Base-by-base conservation (phyloP, 2,797 vertebrate genomes). In the Melanotaenia maccullochi region DNA sequence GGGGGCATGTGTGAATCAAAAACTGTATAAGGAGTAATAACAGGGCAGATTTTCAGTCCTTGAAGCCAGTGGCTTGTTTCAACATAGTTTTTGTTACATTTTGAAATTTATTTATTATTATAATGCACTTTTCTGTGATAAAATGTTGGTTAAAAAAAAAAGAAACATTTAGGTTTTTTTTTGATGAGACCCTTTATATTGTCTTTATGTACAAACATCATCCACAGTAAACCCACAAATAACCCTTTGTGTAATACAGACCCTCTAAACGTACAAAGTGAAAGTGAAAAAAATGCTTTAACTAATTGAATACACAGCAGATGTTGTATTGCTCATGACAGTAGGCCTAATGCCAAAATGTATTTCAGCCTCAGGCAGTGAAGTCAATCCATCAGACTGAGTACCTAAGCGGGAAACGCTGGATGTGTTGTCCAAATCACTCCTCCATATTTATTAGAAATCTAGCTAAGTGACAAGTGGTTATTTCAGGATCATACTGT, bases 401-500 rank as follows among this genome's bases (percentile, higher is more conserved):
- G 75, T 49, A 30, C 67, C 60, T 68, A 47, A 64, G 52, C 18
- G 5, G 78, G 56, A 81, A 82, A 73, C 12, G 25, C 64, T 67
- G 42, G 42, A 24, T 51, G 64, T 76, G 67, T 42, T 44, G 68
- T 78, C 58, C 28, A 6, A 70, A 64, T 73, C 4, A 65, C 67
- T 60, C 14, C 38, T 79, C 22, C 69, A 47, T 30, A 75, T 76
- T 66, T 36, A 64, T 11, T 24, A 28, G 13, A 58, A 72, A n/a
- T 63, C 63, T 78, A 35, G 30, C 78, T 30, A 36, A 65, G 72
- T 55, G 69, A 83, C 78, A 61, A 75, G 79, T 40, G 69, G 81
- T 78, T 84, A 84, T 87, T 89, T 83, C 80, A 68, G 71, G 68
- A 65, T 75, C 64, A 75, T 60, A 72, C 66, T 75, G 60, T 65